A percentile compares a stretch with the other conserved stretches of the same genome.
Conservation (phyloP, 2,888 invertebrate species). For the Urechis unicinctus region DNA sequence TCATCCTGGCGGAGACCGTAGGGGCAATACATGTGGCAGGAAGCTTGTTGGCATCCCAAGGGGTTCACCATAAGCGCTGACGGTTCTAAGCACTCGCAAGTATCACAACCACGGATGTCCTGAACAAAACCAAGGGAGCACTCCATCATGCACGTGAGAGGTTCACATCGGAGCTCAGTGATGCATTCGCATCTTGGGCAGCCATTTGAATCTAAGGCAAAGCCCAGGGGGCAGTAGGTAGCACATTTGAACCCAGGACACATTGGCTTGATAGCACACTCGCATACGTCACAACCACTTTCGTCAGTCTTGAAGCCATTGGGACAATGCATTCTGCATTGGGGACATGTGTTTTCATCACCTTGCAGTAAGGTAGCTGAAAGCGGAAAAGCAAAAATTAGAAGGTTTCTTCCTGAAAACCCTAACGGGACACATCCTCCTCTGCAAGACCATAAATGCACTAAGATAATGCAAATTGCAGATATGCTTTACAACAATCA, state of each 20-base stretch:
- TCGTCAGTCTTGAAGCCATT: constrained; percentile 5
- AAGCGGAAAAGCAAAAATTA: too few species aligned
- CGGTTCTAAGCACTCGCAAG: neutral
- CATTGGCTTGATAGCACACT: neutral
- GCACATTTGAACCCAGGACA: neutral
- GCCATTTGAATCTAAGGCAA: constrained; percentile 7
- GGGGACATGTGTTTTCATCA: neutral
- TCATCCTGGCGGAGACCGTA: too few species aligned
- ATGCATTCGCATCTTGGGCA: constrained; percentile 5
- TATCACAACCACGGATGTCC: constrained; percentile 11
- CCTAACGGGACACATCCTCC: too few species aligned
- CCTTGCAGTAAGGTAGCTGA: too few species aligned
- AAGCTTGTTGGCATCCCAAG: neutral
- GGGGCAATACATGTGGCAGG: constrained; percentile 4
- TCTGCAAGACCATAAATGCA: too few species aligned
- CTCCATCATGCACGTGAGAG: constrained; percentile 5
- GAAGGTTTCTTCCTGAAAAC: too few species aligned
- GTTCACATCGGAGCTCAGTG: constrained; percentile 12
- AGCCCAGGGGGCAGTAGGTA: constrained; percentile 5
- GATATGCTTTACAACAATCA: too few species aligned
- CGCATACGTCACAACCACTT: neutral
- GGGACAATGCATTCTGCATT: constrained; percentile 5
- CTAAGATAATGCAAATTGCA: too few species aligned
- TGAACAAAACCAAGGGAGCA: too few species aligned
- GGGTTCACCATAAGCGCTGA: too few species aligned